Percentiles rank a stretch among this genome's conserved stretches.
Conservation (phyloP, 2,888 invertebrate genomes). For the Laothoe populi region DNA sequence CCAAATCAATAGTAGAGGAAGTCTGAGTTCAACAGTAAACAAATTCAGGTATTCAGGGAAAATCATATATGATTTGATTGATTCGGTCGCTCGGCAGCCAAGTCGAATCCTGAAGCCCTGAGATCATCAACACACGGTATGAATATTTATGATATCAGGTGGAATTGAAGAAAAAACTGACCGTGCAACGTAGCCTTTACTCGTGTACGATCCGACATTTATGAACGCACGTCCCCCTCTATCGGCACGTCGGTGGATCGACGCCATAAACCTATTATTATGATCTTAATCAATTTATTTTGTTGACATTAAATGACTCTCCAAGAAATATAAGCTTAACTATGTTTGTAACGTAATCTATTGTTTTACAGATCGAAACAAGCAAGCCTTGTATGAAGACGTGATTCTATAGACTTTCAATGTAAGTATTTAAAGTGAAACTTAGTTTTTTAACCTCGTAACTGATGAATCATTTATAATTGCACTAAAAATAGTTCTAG, state of each 20-base stretch:
- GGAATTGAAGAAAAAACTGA: background rate
- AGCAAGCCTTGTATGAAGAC: too few species aligned
- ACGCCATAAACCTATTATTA: slow-evolving; percentile 1
- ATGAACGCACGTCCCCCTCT: slow-evolving; percentile 4
- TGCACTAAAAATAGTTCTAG: too few species aligned
- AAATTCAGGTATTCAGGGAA: too few species aligned
- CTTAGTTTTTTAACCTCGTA: too few species aligned
- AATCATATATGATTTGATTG: background rate
- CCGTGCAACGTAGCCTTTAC: background rate
- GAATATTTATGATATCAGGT: background rate
- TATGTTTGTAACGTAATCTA: background rate
- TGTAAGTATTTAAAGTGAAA: too few species aligned
- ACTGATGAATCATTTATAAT: too few species aligned
- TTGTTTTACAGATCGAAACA: background rate
- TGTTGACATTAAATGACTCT: background rate
- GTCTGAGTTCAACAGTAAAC: too few species aligned
- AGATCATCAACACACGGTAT: background rate
- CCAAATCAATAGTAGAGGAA: too few species aligned
- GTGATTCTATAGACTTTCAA: too few species aligned
- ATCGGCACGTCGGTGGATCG: slow-evolving; percentile 13
- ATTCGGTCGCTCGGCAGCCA: background rate
- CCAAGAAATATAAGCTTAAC: background rate
- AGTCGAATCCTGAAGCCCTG: background rate
- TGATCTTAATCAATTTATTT: slow-evolving; percentile 5
- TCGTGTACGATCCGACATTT: background rate